Conservation (phyloP, 2,797 vertebrate genomes). For the Carapus acus region DNA sequence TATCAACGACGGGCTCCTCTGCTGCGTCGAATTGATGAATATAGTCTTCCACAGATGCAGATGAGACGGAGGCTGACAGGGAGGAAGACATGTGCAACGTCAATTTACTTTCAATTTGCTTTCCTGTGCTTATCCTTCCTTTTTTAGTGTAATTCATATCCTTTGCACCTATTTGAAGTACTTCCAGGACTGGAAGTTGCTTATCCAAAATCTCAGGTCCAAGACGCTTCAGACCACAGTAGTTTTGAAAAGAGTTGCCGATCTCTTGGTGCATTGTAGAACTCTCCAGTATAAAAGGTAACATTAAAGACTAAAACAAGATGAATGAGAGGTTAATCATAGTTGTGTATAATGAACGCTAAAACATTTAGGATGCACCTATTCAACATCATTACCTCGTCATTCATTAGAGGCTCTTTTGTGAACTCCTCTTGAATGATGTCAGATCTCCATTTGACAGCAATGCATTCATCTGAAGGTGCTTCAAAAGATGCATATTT, state of each 20-base stretch:
- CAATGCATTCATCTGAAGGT: conserved; percentile 6
- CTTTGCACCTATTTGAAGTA: conserved; percentile 67
- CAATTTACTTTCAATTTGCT: conserved; percentile 1
- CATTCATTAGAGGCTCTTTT: conserved; percentile 53
- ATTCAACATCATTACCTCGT: conserved; percentile 69
- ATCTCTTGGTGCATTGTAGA: conserved; percentile 32
- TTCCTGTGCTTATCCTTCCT: background rate
- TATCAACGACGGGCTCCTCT: conserved; percentile 8
- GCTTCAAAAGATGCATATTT: conserved; percentile 45
- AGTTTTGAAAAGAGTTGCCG: conserved; percentile 39
- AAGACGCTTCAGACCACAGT: conserved; percentile 58
- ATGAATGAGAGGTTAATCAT: conserved; percentile 12
- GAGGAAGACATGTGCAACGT: background rate
- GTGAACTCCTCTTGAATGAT: conserved; percentile 69
- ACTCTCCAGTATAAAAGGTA: conserved; percentile 63
- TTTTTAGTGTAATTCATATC: background rate
- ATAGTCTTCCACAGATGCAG: conserved; percentile 18
- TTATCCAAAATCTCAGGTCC: conserved; percentile 61
- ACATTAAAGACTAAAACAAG: conserved; percentile 68
- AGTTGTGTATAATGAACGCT: background rate
- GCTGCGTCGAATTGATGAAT: conserved; percentile 46
- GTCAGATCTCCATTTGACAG: conserved; percentile 1
- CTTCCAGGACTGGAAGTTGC: conserved; percentile 50
- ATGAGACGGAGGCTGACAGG: conserved; percentile 24
- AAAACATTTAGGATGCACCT: background rate